These are phyloP conservation scores for Drosophila dunni DNA, from an alignment of 1,140 invertebrate genomes.

Conservation along the genomic window DNA sequence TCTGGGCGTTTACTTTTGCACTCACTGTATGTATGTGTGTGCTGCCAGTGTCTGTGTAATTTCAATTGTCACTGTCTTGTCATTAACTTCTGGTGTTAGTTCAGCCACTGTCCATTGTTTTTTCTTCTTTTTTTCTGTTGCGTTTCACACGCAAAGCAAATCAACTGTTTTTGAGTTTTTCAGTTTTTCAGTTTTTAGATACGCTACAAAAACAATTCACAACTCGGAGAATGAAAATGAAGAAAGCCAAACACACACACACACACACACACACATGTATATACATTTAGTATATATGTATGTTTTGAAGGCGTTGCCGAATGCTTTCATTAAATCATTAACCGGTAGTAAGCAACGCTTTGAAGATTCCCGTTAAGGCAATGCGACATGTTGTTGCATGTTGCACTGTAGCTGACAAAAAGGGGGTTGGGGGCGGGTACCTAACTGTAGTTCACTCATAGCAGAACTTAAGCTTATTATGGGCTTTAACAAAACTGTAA, in stretches of 20 bases:
- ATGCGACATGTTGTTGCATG: not conserved
- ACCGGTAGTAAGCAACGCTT: not conserved
- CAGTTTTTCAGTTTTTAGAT: not conserved
- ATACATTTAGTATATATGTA: not conserved
- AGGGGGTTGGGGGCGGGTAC: too few relatives aligned
- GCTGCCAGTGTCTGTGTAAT: conserved; percentile 51
- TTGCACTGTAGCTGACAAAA: not conserved
- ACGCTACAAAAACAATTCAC: not conserved
- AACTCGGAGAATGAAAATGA: not conserved
- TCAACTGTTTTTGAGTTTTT: not conserved
- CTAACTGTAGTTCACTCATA: too few relatives aligned
- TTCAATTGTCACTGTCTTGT: conserved; percentile 83
- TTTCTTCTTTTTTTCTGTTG: conserved; percentile 37
- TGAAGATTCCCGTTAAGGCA: conserved; percentile 8
- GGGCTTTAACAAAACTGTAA: too few relatives aligned
- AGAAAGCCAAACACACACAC: not conserved
- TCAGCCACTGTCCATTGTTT: conserved; percentile 64
- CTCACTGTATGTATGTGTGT: conserved; percentile 14
- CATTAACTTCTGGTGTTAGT: conserved; percentile 82
- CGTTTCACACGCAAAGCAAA: conserved; percentile 77
- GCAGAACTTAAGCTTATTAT: too few relatives aligned
- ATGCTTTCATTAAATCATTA: conserved; percentile 22
- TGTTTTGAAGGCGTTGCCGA: conserved; percentile 12
- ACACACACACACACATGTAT: not conserved
- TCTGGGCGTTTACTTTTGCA: conserved; percentile 72